Evolutionary conservation across 2,113 vertebrate genomes (phyloP).

Genomic region (Prochilodus magdalenae): DNA sequence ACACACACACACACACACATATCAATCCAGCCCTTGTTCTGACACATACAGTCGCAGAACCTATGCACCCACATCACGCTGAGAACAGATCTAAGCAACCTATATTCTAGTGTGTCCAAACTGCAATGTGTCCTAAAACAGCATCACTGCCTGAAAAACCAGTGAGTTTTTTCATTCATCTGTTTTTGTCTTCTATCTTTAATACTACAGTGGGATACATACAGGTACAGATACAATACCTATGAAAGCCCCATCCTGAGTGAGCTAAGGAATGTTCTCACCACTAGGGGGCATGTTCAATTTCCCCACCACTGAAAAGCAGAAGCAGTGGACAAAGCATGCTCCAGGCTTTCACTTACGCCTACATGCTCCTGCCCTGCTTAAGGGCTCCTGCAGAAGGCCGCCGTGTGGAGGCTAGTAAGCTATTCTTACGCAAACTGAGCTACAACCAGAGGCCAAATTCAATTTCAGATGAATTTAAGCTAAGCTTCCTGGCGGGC

Average conservation of each 20-base stretch:
- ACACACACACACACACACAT: constrained; percentile 36
- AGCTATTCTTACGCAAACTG: neutral
- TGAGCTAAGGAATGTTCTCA: constrained; percentile 31
- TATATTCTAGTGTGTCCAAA: too few relatives aligned
- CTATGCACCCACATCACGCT: too few relatives aligned
- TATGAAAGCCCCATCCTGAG: neutral
- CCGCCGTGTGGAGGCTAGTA: neutral
- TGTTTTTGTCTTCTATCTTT: neutral
- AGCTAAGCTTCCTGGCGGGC: neutral
- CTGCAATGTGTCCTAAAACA: neutral
- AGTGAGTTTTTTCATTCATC: neutral
- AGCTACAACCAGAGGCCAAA: neutral
- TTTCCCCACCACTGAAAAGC: constrained; percentile 54
- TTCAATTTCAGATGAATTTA: neutral
- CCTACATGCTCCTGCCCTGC: constrained; percentile 37
- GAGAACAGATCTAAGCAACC: too few relatives aligned
- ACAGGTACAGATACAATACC: neutral
- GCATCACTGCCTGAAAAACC: neutral
- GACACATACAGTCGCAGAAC: too few relatives aligned
- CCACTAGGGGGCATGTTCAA: constrained; percentile 73
- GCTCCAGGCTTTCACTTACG: constrained; percentile 47
- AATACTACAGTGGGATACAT: neutral
- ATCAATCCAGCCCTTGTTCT: constrained; percentile 4
- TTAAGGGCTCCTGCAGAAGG: constrained; percentile 7
- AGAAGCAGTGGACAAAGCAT: constrained; percentile 49